These are phyloP conservation scores for Eriocheir sinensis DNA, from an alignment of 1,140 invertebrate genomes.

Conservation along the genomic window DNA sequence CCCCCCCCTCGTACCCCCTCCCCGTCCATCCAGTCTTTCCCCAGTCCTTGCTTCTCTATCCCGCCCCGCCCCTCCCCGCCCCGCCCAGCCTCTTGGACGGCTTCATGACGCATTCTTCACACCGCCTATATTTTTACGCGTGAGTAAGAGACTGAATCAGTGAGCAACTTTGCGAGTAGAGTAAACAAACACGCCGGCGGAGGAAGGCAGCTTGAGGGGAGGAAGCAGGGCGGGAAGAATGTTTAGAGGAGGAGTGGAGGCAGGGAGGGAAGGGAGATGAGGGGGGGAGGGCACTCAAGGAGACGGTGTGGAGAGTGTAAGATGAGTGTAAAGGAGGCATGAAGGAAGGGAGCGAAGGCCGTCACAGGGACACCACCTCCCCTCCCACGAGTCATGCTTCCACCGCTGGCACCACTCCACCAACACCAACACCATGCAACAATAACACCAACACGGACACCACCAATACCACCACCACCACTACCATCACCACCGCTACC, in stretches of 20 bases:
- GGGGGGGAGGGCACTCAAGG: neutral
- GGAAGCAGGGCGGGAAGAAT: neutral
- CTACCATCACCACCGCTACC: no score
- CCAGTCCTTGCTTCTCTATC: neutral
- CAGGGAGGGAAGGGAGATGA: neutral
- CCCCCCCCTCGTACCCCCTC: neutral
- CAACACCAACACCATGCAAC: no score
- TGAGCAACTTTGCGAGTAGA: neutral
- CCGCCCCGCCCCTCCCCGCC: neutral
- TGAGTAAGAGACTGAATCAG: slow-evolving; percentile 20
- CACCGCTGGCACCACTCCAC: no score
- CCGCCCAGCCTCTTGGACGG: neutral
- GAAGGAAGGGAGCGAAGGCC: neutral
- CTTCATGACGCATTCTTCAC: neutral
- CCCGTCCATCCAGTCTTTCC: neutral
- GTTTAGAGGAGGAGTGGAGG: neutral
- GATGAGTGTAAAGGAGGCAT: neutral
- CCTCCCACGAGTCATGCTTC: no score
- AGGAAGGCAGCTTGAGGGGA: neutral
- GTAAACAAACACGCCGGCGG: neutral
- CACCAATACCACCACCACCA: no score
- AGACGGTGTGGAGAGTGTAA: neutral
- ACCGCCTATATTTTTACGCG: neutral
- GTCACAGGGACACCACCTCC: neutral
- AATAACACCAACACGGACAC: no score